phyloP scores from a whole-genome alignment of 2,113 vertebrate genomes.

The Parus major region DNA sequence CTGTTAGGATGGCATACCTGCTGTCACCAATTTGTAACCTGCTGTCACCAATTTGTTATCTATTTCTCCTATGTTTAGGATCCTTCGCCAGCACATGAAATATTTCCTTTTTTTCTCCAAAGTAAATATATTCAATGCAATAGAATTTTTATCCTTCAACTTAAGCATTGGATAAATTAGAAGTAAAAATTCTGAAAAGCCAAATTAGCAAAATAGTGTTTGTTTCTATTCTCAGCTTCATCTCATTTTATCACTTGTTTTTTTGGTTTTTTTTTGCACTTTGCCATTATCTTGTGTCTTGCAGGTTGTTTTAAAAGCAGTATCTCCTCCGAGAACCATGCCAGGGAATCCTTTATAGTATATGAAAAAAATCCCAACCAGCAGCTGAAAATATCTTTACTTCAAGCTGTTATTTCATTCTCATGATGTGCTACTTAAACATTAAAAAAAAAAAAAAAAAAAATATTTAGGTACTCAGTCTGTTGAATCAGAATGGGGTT shows the following conservation, averaged over 20 bases:
- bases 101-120: not conserved
- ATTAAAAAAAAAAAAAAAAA: not conserved
- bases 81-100: not conserved
- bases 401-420: not conserved
- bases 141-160: not conserved
- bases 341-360: not conserved
- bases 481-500: not conserved
- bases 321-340: not conserved
- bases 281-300: not conserved
- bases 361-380: not conserved
- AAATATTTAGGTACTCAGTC: not conserved
- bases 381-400: not conserved
- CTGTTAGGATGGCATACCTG: conserved; percentile 12
- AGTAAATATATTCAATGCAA: not conserved
- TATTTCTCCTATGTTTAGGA: not conserved
- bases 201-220: not conserved
- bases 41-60: conserved; percentile 45
- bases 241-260: not conserved
- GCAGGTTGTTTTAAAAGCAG: not conserved
- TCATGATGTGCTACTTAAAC: not conserved
- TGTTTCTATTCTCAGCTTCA: not conserved
- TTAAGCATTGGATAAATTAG: not conserved
- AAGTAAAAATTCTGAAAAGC: not conserved
- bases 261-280: not conserved
- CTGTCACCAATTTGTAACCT: conserved; percentile 55